These are phyloP conservation scores for Eucidaris tribuloides DNA, from an alignment of 35 echinoderm and acorn worm species.

Conservation along the genomic window DNA sequence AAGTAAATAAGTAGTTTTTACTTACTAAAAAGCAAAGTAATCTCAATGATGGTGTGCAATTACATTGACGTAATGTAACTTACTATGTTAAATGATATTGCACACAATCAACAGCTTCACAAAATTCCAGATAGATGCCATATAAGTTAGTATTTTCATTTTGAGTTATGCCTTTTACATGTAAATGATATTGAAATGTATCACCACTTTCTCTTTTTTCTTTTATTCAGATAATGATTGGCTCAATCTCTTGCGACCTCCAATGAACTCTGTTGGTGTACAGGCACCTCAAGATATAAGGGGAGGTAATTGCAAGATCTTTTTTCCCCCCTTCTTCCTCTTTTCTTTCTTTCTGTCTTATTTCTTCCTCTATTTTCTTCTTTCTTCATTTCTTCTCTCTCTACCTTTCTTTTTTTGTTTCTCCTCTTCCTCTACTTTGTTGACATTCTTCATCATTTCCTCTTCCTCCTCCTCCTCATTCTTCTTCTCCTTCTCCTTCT, in stretches of 20 bases:
- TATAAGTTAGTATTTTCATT: neutral
- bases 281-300: neutral
- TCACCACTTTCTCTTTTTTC: neutral
- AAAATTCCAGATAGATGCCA: neutral
- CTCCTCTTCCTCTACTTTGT: neutral
- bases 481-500: too few species aligned
- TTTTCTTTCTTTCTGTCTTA: neutral
- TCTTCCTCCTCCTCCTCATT: neutral
- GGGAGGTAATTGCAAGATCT: neutral
- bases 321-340: too few species aligned
- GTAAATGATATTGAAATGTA: neutral
- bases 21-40: too few species aligned
- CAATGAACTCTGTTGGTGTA: constrained; percentile 6
- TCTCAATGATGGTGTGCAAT: too few species aligned
- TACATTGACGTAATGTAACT: too few species aligned
- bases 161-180: neutral
- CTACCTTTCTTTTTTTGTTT: neutral
- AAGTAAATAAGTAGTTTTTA: too few species aligned
- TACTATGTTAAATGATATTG: neutral
- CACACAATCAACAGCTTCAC: neutral
- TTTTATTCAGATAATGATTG: constrained; percentile 6
- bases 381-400: neutral
- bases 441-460: neutral
- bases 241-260: neutral
- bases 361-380: neutral